phyloP scores from a whole-genome alignment of 2,888 invertebrate genomes.

The Melipona beecheii region DNA sequence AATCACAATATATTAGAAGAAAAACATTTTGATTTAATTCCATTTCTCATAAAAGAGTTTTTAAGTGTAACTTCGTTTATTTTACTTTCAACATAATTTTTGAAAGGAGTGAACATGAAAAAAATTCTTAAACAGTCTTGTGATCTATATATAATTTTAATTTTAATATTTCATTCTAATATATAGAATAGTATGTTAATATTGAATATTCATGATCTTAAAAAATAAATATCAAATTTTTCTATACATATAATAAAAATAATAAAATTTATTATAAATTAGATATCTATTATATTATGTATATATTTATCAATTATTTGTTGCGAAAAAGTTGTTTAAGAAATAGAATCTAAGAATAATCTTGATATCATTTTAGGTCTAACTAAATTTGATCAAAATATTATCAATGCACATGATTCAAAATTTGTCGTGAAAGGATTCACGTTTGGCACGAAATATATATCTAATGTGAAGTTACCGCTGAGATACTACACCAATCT shows the following conservation, averaged over 20 bases:
- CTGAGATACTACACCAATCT: conserved; percentile 17
- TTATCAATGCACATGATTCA: conserved; percentile 18
- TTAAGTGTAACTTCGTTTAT: neutral
- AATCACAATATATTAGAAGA: conserved; percentile 27
- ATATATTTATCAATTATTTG: neutral
- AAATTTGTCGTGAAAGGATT: conserved; percentile 31
- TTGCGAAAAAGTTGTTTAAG: conserved; percentile 6
- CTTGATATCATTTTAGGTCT: conserved; percentile 12
- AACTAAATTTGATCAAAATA: conserved; percentile 18
- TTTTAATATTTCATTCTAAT: neutral
- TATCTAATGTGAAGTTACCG: conserved; percentile 28
- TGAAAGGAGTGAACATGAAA: neutral
- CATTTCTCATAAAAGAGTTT: neutral
- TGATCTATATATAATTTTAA: conserved; percentile 6
- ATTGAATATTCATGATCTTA: neutral
- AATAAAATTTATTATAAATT: neutral
- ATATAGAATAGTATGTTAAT: neutral
- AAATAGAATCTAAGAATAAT: conserved; percentile 2
- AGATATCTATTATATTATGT: neutral
- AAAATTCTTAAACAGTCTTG: neutral
- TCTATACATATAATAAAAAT: neutral
- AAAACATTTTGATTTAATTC: conserved; percentile 12
- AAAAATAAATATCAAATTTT: neutral
- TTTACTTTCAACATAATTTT: neutral
- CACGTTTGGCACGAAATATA: conserved; percentile 20